Conservation (phyloP, 2,113 vertebrate species). For the Eulacestoma nigropectus region DNA sequence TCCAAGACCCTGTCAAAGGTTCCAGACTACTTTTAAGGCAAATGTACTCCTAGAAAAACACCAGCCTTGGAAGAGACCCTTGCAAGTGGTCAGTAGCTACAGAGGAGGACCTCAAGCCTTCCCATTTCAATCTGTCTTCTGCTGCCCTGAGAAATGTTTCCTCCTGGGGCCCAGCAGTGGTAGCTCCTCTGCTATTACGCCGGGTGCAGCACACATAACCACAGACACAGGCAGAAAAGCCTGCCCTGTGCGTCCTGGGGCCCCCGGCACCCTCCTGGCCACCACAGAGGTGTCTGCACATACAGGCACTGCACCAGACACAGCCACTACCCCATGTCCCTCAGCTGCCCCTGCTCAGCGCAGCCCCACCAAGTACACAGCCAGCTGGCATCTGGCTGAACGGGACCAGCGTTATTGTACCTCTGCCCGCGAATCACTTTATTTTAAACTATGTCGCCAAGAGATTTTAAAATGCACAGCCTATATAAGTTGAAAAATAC, state of each 20-base stretch:
- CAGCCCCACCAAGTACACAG: neutral
- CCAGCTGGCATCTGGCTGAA: neutral
- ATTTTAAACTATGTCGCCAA: neutral
- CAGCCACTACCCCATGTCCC: neutral
- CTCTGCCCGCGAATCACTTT: neutral
- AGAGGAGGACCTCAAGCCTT: neutral
- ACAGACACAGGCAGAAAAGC: neutral
- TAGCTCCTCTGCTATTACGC: fast-evolving
- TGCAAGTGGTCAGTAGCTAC: fast-evolving
- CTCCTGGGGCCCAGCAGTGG: neutral
- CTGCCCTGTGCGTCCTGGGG: neutral
- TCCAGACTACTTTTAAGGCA: neutral
- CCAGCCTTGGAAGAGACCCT: neutral
- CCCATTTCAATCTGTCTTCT: neutral
- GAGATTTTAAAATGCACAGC: neutral
- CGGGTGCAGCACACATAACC: fast-evolving
- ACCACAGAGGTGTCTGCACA: fast-evolving
- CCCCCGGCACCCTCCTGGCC: neutral
- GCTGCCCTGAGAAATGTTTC: neutral
- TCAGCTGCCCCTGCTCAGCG: neutral
- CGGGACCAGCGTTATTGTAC: fast-evolving
- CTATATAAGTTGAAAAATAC: neutral
- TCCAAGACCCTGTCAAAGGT: neutral
- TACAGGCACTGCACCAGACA: neutral
- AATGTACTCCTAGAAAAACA: neutral